Evolutionary conservation across 1,140 invertebrate genomes (phyloP), one percentile per base, ranked within the genome.

Genomic region (Brachionus sp.): DNA sequence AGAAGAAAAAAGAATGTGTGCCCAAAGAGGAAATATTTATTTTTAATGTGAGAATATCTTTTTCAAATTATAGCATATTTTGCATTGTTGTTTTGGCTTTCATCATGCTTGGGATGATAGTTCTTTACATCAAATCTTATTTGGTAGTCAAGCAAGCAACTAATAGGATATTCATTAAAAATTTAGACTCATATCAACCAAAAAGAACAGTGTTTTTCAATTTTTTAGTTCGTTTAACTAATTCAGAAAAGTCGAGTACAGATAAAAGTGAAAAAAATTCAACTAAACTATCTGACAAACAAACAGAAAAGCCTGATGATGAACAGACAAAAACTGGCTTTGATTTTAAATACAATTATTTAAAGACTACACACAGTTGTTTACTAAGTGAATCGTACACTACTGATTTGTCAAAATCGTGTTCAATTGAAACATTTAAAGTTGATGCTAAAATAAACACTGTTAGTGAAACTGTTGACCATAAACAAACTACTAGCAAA

Each of bases 131-230:
- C 0, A 80, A 80, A 12, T 39, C 50, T 19, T 80, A 80, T 44
- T 62, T 80, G 13, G 39, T 80, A 3, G 77, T 80, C 29, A 57
- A 37, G 19, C 35, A 23, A 66, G 57, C 33, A 23, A 25, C 37
- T 12, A 57, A 39, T 62, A 39, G 39, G 25, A 66, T 80, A 39
- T 80, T 80, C 6, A 57, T 62, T 5, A 80, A 80, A 80, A 57
- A 80, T 66, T 57, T 80, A n/a, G 77, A 57, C 13, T 80, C 77
- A 35, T 37, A 39, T 35, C 50, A 80, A 23, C 12, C 50, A 7
- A 80, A 80, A 37, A 66, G 12, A 33, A 1, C 39, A 19, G 7
- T 25, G 10, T 1, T 75, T 5, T 12, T 25, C 0, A 75, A 75
- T 75, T 75, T 75, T 75, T 5, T 75, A 46, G 70, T 75, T n/a